Evolutionary conservation across 2,797 vertebrate genomes (phyloP).

Genomic region (Phoeniculus purpureus): DNA sequence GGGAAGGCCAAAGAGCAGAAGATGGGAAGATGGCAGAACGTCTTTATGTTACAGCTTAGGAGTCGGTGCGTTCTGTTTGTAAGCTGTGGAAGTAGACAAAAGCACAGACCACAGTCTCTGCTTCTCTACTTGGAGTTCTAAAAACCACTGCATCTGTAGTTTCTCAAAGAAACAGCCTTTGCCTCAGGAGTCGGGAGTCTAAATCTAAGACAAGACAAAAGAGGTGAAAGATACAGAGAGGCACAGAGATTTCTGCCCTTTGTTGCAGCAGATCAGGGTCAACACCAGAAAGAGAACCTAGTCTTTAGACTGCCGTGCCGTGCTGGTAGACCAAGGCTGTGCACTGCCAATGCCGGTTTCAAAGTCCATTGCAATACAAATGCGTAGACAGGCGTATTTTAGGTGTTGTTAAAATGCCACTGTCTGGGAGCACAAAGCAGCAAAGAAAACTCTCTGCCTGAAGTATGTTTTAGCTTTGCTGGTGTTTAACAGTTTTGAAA

Average conservation of each 20-base stretch:
- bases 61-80: not conserved
- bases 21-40: not conserved
- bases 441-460: not conserved
- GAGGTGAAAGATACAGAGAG: not conserved
- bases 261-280: not conserved
- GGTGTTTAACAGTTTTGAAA: not conserved
- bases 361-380: not conserved
- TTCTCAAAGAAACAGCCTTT: not conserved
- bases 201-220: not conserved
- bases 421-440: not conserved
- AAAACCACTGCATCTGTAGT: not conserved
- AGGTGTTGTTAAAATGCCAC: not conserved
- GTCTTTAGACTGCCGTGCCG: fast-evolving
- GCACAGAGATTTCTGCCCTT: not conserved
- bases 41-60: not conserved
- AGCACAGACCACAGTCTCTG: not conserved
- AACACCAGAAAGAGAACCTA: not conserved
- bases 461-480: not conserved
- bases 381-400: not conserved
- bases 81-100: not conserved
- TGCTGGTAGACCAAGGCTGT: not conserved
- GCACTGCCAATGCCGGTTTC: not conserved
- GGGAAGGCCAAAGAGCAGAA: not conserved
- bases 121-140: not conserved
- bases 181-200: not conserved